A percentile compares a stretch with the other conserved stretches of the same genome.
Evolutionary conservation across 2,888 invertebrate genomes (phyloP).

Genomic region (Platycheirus rosarum): DNA sequence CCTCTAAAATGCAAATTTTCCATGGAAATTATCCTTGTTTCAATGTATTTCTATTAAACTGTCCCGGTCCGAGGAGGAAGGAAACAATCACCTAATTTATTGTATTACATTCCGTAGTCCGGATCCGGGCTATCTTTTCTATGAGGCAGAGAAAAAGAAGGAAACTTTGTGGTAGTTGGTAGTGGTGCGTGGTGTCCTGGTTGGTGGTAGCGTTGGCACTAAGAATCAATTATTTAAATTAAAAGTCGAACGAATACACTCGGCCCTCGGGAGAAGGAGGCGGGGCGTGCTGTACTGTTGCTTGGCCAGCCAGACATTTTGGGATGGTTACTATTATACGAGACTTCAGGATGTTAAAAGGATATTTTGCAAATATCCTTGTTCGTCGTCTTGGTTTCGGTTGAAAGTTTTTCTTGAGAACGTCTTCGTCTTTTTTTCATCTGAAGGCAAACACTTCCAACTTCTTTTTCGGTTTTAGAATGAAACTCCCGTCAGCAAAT

Average conservation of each 20-base stretch:
- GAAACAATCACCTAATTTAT: constrained; percentile 72
- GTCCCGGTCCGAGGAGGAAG: constrained; percentile 50
- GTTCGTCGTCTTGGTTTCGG: constrained; percentile 11
- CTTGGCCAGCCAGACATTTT: constrained; percentile 49
- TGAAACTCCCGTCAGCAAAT: constrained; percentile 58
- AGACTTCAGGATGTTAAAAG: constrained; percentile 61
- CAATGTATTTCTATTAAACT: constrained; percentile 4
- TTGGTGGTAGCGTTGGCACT: constrained; percentile 16
- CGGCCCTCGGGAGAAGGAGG: constrained; percentile 25
- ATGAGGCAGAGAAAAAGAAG: constrained; percentile 10
- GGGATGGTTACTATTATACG: constrained; percentile 36
- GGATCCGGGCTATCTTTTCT: neutral
- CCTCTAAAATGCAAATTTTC: constrained; percentile 61
- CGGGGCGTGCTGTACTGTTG: neutral
- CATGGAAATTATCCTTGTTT: constrained; percentile 11
- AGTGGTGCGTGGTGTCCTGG: neutral
- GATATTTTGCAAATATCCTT: constrained; percentile 64
- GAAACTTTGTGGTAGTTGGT: constrained; percentile 56
- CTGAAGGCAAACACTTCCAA: neutral
- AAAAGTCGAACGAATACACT: constrained; percentile 71
- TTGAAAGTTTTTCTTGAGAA: constrained; percentile 45
- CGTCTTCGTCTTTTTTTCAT: neutral
- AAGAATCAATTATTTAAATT: constrained; percentile 73
- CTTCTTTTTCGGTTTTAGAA: constrained; percentile 17
- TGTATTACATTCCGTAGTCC: constrained; percentile 62